Conservation (phyloP, 2,113 vertebrate genomes). For the Calidris pugnax region DNA sequence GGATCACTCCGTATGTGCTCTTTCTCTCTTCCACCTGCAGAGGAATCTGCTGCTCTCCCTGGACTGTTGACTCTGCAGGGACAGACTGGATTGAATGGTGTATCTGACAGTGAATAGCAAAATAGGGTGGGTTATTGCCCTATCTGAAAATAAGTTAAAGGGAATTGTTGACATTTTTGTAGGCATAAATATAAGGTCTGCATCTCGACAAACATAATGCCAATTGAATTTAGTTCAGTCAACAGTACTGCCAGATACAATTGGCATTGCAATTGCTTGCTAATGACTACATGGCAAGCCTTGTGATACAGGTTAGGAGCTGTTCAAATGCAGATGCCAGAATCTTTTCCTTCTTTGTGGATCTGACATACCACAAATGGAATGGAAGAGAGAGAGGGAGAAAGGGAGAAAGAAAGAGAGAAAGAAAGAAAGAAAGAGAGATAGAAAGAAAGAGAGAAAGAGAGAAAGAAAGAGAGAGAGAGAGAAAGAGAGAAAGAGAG, state of each 20-base stretch:
- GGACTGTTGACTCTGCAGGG: not conserved
- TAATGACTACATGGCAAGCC: not conserved
- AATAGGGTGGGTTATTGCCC: not conserved
- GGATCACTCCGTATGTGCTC: not conserved
- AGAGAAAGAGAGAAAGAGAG: no score
- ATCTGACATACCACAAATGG: not conserved
- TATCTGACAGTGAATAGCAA: not conserved
- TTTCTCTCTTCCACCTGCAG: not conserved
- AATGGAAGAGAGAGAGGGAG: not conserved
- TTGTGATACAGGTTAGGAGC: not conserved
- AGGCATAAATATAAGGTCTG: not conserved
- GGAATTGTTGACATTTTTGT: not conserved
- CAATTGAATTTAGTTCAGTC: not conserved
- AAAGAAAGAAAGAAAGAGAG: no score
- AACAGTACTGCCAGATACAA: not conserved
- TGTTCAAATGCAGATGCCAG: not conserved
- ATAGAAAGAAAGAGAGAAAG: no score
- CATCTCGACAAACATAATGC: not conserved
- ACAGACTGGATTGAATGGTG: not conserved
- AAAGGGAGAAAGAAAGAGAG: rapidly evolving
- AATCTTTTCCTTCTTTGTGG: not conserved
- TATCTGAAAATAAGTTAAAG: not conserved
- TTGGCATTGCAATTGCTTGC: not conserved
- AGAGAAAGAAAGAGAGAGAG: no score
- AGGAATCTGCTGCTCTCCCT: not conserved